Percentiles rank a stretch among this genome's conserved stretches.
Conservation (phyloP, 2,888 invertebrate species). For the Idaea dimidiata region DNA sequence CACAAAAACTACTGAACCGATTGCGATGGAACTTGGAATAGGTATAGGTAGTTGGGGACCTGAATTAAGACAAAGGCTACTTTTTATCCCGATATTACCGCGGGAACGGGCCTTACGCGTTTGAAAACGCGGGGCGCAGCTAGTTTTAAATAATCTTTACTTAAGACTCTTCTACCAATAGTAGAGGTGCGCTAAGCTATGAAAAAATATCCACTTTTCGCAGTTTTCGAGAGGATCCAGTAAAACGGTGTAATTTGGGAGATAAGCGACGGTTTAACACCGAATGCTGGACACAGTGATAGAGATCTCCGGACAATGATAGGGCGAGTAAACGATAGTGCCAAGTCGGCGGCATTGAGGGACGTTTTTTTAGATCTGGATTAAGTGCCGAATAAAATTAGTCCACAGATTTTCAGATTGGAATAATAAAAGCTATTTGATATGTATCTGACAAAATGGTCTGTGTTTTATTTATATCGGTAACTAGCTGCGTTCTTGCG, state of each 20-base stretch:
- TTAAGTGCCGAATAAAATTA: slow-evolving; percentile 26
- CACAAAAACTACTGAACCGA: no score
- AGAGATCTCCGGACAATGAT: slow-evolving; percentile 48
- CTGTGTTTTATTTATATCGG: neutral
- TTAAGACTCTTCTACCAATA: slow-evolving; percentile 15
- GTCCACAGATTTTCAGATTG: neutral
- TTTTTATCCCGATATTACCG: no score
- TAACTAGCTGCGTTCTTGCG: neutral
- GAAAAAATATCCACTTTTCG: slow-evolving; percentile 56
- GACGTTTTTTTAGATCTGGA: slow-evolving; percentile 34
- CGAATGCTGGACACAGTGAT: slow-evolving; percentile 48
- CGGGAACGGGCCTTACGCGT: no score
- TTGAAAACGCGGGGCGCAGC: no score
- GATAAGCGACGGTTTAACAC: slow-evolving; percentile 64
- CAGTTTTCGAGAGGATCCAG: slow-evolving; percentile 62
- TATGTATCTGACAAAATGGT: neutral
- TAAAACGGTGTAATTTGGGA: slow-evolving; percentile 71
- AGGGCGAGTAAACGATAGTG: slow-evolving; percentile 34
- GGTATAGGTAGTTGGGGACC: no score
- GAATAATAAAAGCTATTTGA: neutral
- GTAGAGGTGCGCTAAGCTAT: slow-evolving; percentile 51
- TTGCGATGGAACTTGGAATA: no score
- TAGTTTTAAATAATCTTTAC: slow-evolving; percentile 1
- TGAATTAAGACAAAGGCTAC: no score
- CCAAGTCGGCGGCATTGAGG: slow-evolving; percentile 25